Evolutionary conservation across 2,888 invertebrate genomes (phyloP), one percentile per base, ranked within the genome.

Genomic region (Pristionchus fissidentatus): DNA sequence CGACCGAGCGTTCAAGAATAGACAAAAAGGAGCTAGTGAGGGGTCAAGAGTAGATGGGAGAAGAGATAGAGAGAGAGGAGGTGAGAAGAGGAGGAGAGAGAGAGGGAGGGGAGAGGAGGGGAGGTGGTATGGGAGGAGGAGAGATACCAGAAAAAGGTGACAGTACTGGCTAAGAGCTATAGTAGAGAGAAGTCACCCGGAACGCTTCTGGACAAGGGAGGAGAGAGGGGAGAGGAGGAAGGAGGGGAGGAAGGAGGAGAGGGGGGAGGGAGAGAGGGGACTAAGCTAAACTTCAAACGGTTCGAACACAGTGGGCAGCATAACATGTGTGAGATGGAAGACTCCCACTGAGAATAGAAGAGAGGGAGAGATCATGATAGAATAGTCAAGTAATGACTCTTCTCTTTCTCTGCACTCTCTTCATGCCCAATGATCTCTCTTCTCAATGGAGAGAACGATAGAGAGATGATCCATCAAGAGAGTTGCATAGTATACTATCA

Each of bases 401-500:
- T 15, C n/a, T 62, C 62, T 32, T 29, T 62, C 29, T 62, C 62
- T 62, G 4, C 29, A 3, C 32, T 62, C 62, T 62, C 62, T 62
- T 62, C 62, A 32, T 26, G 22, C 62, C 62, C 15, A 15, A n/a
- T 29, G 29, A 15, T 62, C 62, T 49, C 52, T 49, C 52, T 15
- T 49, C 52, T 49, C 26, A 62, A n/a, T n/a, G 29, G 15, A 62
- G 62, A n/a, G 62, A 62, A 15, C 26, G 29, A n/a, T n/a, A 62
- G 15, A 62, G 62, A n/a, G 62, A 62, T 32, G 29, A 32, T 62
- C 29, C 62, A 62, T 62, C 62, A 62, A 62, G 29, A 62, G 62
- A 62, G 29, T 62, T 26, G 52, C 52, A 62, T 62, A 32, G n/a
- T 26, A 62, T 62, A 62, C 0, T 62, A 62, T 32, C 32, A 22